A percentile compares a stretch with the other conserved stretches of the same genome.
Evolutionary conservation across 2,113 vertebrate species (phyloP).

Genomic region (Fregata magnificens): DNA sequence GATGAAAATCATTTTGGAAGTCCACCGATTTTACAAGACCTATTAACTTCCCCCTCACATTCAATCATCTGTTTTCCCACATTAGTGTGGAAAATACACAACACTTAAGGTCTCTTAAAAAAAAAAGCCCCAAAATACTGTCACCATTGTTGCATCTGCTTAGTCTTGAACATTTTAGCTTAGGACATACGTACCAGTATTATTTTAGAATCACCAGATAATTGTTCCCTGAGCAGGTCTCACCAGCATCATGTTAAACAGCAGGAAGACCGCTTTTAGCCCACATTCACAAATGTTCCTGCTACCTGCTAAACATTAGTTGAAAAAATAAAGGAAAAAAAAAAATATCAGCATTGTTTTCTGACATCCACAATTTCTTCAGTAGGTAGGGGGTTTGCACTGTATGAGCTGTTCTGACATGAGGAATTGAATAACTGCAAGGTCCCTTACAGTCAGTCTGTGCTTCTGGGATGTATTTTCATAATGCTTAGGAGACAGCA

Average conservation of each 20-base stretch:
- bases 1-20: background rate
- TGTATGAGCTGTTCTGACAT: background rate
- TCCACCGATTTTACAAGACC: background rate
- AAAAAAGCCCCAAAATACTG: too few relatives aligned
- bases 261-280: background rate
- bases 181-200: fast-evolving
- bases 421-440: background rate
- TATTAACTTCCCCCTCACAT: background rate
- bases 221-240: background rate
- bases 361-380: background rate
- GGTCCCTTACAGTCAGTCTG: background rate
- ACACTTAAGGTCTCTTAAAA: too few relatives aligned
- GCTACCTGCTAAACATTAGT: background rate
- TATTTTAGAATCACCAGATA: background rate
- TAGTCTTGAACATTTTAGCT: background rate
- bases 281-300: background rate
- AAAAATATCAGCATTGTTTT: background rate
- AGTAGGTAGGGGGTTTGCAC: background rate
- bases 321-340: background rate
- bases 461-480: background rate
- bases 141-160: background rate
- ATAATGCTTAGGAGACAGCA: background rate
- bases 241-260: background rate
- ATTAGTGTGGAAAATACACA: background rate
- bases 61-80: background rate